Evolutionary conservation across 1,140 invertebrate genomes (phyloP), one percentile per base, ranked within the genome.

Genomic region (Diploscapter pachys): DNA sequence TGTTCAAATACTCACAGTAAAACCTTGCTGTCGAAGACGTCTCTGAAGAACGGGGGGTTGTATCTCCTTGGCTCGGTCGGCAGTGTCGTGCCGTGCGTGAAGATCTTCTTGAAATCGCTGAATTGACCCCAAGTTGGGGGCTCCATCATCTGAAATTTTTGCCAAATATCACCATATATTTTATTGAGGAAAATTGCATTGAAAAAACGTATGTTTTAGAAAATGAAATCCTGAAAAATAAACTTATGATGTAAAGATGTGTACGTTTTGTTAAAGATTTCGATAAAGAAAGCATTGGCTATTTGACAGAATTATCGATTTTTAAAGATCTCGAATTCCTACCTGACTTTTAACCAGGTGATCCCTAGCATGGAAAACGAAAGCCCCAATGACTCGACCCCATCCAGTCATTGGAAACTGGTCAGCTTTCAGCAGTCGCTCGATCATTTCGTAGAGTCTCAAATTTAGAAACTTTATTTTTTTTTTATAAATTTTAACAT

Each of bases 351-450:
- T 5, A 13, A 5, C 51, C 50, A 72, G 59, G 9, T 5, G 13
- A 8, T 50, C 54, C 8, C 57, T 67, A 5, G 68, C 50, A 48
- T 70, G 63, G 75, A 52, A 66, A 5, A 59, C 55, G 31, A 72
- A 71, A 11, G 63, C 54, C 9, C 69, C 75, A 53, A 71, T 55
- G 4, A 49, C 50, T 53, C 70, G 72, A 50, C 68, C 75, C 68
- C 69, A 76, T 11, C 75, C 50, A 53, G 61, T 76, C 6, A 53
- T 57, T 6, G 70, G 49, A 64, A 61, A 73, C 2, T 61, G 63
- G 2, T 72, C 61, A 0, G 70, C 75, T 4, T 52, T 31, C 31
- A 76, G 55, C 69, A 71, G 61, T 4, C 66, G 11, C 55, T 67
- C 54, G 4, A 76, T 54, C 9, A 67, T 5, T 4, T 2, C 3